These are phyloP conservation scores for Poecilia velifera DNA, from an alignment of 2,797 vertebrate species.

Conservation along the genomic window DNA sequence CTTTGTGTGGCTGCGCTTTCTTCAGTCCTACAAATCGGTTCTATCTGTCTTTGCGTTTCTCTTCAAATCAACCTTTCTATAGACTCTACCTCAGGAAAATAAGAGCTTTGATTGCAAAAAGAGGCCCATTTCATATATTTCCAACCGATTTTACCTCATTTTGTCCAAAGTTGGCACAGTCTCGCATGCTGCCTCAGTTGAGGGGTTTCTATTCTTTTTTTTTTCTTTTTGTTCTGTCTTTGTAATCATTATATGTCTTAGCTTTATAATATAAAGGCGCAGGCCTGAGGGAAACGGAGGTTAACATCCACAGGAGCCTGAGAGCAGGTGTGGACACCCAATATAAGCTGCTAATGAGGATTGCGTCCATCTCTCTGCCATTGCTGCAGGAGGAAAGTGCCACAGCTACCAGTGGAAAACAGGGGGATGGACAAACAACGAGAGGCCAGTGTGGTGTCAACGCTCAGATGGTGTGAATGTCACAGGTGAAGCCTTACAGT, in stretches of 20 bases:
- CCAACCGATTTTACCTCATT: conserved; percentile 28
- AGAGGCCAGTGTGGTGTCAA: conserved; percentile 93
- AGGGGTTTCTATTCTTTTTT: conserved; percentile 1
- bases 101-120: conserved; percentile 6
- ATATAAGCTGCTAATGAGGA: conserved; percentile 59
- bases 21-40: conserved; percentile 6
- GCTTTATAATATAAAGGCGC: conserved; percentile 18
- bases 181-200: conserved; percentile 8
- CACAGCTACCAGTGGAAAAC: conserved; percentile 92
- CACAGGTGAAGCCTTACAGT: conserved; percentile 83
- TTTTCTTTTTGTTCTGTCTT: conserved; percentile 1
- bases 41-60: conserved; percentile 18
- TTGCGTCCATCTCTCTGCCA: conserved; percentile 42
- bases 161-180: conserved; percentile 31
- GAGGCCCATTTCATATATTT: conserved; percentile 24
- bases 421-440: conserved; percentile 90
- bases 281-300: conserved; percentile 13
- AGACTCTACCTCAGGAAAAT: conserved; percentile 14
- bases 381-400: conserved; percentile 89
- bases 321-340: conserved; percentile 27
- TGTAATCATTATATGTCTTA: conserved; percentile 27
- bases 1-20: conserved; percentile 3
- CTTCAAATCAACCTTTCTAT: conserved; percentile 9
- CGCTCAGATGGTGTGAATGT: conserved; percentile 96
- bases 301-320: conserved; percentile 47